These are phyloP conservation scores for Heliconius cydno DNA, from an alignment of 2,888 invertebrate species.

Conservation along the genomic window DNA sequence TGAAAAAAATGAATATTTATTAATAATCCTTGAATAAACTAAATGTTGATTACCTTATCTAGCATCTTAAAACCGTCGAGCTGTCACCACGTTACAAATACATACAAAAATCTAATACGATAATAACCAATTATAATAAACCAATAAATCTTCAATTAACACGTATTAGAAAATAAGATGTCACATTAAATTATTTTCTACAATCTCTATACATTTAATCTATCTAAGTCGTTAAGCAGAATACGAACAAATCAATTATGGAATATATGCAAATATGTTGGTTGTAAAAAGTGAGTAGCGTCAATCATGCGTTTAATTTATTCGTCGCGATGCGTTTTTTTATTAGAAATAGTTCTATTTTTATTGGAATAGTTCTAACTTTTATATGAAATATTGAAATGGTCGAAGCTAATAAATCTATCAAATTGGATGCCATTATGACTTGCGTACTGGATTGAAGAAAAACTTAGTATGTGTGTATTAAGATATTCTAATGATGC, in stretches of 20 bases:
- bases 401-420: not conserved
- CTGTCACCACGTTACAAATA: not conserved
- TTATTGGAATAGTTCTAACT: not conserved
- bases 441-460: not conserved
- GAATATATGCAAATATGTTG: conserved; percentile 23
- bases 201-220: conserved; percentile 7
- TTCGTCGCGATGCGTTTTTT: not conserved
- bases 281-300: conserved; percentile 18
- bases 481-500: not conserved
- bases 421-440: not conserved
- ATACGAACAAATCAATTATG: conserved; percentile 21
- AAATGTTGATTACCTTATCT: not conserved
- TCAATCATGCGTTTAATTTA: conserved; percentile 33
- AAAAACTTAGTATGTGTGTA: not conserved
- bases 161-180: conserved; percentile 18
- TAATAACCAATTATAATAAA: not conserved
- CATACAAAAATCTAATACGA: not conserved
- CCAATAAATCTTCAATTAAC: not conserved
- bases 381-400: conserved; percentile 12
- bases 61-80: not conserved
- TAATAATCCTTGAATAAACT: not conserved
- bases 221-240: conserved; percentile 5
- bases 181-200: conserved; percentile 11
- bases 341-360: not conserved
- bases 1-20: not conserved